Base-by-base conservation (phyloP, 2,888 invertebrate species). In the Drosophila basisetae region DNA sequence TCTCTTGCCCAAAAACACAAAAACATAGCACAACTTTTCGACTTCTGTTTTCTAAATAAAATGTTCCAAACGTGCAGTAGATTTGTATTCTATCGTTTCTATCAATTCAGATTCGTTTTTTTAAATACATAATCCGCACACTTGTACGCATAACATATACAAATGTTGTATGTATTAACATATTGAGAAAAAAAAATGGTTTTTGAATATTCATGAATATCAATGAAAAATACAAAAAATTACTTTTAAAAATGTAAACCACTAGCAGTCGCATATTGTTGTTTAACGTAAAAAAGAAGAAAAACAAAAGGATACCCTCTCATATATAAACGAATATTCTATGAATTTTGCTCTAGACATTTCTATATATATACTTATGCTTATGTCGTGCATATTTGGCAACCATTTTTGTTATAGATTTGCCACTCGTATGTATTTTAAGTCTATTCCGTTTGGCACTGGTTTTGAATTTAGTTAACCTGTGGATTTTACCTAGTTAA, bases 191-290 rank as follows among this genome's bases (percentile, higher is more conserved):
- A 71, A 58, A 56, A 55, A 56, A 39, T 72, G 65, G 77, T 68
- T 70, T 73, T 73, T 71, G 65, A 63, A 75, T 67, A 70, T 63
- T 35, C n/a, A n/a, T n/a, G n/a, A n/a, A n/a, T n/a, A 61, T 30
- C 47, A 47, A 47, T 47, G 13, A 22, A 25, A 69, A 76, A 22
- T 64, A 62, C 58, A n/a, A 60, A 65, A 71, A 67, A 66, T 50
- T 56, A 66, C 53, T 47, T 50, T 50, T 58, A 58, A 37, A 58
- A 69, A 63, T 68, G 71, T 66, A 59, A 70, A 60, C 66, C 68
- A 73, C 59, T 85, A 72, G 64, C 77, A 69, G 66, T 85, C 80
- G 80, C 86, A 74, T 89, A 80, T 83, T 89, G 90, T 80, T 90
- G 77, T 89, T 85, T 68, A 78, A 70, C 69, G 56, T 60, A 65